A percentile compares a stretch with the other conserved stretches of the same genome.
Conservation (phyloP, 2,113 vertebrate species). For the Gallinago media region DNA sequence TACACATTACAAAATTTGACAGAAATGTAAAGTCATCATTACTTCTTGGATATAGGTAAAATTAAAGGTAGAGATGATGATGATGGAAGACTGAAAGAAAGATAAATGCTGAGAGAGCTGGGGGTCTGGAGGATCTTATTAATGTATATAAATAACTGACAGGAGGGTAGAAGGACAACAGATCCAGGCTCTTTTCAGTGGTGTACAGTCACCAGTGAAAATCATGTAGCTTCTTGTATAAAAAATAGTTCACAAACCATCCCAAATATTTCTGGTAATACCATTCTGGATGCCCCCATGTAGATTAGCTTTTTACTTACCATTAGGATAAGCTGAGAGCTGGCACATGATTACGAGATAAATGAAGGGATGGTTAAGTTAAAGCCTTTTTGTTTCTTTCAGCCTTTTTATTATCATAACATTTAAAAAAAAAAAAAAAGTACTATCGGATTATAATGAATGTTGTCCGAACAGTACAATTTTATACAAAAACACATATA, state of each 20-base stretch:
- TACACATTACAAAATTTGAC: neutral
- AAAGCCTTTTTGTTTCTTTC: neutral
- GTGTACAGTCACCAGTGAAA: neutral
- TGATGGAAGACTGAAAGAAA: neutral
- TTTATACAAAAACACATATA: fast-evolving
- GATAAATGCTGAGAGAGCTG: neutral
- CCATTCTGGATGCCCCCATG: neutral
- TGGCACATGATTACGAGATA: neutral
- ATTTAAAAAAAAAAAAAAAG: neutral
- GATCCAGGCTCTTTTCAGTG: neutral
- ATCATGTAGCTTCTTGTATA: neutral
- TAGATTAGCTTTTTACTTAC: neutral
- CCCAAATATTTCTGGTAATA: neutral
- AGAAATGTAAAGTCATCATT: neutral
- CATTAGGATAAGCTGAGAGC: neutral
- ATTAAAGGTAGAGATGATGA: neutral
- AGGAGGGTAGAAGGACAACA: neutral
- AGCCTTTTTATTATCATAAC: neutral
- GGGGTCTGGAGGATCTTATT: neutral
- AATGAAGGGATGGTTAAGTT: neutral
- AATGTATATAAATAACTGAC: neutral
- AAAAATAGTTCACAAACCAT: neutral
- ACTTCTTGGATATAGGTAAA: neutral
- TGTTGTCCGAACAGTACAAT: neutral
- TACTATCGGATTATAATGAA: neutral